These are phyloP conservation scores for Novumbra hubbsi DNA, from an alignment of 2,797 vertebrate species.

Conservation along the genomic window DNA sequence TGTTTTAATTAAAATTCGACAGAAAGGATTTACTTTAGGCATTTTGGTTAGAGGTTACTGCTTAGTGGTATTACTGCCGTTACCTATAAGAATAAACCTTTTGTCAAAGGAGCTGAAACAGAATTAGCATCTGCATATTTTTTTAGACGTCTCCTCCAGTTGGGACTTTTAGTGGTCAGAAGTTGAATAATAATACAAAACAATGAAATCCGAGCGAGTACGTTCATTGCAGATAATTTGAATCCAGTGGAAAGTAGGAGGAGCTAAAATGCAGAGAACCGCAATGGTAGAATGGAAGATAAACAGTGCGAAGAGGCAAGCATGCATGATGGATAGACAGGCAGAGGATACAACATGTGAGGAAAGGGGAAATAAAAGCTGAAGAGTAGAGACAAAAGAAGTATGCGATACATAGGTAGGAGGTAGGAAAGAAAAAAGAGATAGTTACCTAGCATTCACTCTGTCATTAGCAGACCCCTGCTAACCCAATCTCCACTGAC, in stretches of 20 bases:
- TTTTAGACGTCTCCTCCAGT: neutral
- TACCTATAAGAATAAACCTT: neutral
- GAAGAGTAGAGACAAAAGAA: neutral
- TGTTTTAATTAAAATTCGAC: too few species aligned
- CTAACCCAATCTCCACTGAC: constrained; percentile 58
- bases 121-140: constrained; percentile 19
- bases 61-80: too few species aligned
- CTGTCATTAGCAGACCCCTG: constrained; percentile 65
- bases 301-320: too few species aligned
- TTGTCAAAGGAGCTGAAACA: constrained; percentile 16
- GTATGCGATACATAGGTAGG: neutral
- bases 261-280: too few species aligned
- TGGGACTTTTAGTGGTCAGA: neutral
- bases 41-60: too few species aligned
- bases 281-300: too few species aligned
- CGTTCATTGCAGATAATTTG: neutral
- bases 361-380: neutral
- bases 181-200: neutral
- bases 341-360: too few species aligned
- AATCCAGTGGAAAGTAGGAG: neutral
- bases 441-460: too few species aligned
- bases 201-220: neutral
- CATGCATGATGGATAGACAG: too few species aligned
- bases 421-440: neutral
- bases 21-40: too few species aligned